These are phyloP conservation scores for Pteropus rufus DNA, from an alignment of 2,797 vertebrate species.

Conservation along the genomic window DNA sequence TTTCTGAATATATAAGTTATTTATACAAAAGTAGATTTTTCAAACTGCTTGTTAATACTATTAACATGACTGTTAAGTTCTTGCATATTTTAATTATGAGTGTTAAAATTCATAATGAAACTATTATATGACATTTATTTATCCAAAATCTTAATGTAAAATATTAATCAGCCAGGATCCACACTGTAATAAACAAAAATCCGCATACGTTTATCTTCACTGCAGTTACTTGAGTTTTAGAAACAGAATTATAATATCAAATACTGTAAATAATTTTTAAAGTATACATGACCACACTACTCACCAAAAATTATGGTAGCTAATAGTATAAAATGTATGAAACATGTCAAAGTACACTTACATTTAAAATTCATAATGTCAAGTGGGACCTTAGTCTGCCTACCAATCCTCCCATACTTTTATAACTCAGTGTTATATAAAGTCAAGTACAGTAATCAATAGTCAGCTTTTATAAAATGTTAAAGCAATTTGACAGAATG, in stretches of 20 bases:
- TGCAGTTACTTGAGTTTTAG: not conserved
- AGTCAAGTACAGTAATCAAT: not conserved
- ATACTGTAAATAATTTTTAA: not conserved
- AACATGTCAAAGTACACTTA: not conserved
- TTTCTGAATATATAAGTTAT: too few species aligned
- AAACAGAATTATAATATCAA: not conserved
- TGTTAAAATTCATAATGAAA: too few species aligned
- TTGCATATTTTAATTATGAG: too few species aligned
- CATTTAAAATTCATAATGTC: not conserved
- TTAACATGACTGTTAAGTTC: too few species aligned
- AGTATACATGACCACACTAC: not conserved
- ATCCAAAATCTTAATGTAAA: too few species aligned
- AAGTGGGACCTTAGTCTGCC: not conserved
- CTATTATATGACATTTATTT: too few species aligned
- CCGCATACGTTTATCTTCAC: too few species aligned
- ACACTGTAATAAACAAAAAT: too few species aligned
- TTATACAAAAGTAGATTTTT: too few species aligned
- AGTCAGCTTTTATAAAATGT: not conserved
- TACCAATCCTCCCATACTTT: not conserved
- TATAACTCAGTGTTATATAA: not conserved
- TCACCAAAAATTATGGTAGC: not conserved
- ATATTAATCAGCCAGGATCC: too few species aligned
- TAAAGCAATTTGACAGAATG: not conserved
- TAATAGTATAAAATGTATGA: not conserved
- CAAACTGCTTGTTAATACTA: too few species aligned